Base-by-base conservation (phyloP, 2,888 invertebrate species). In the Encarsia formosa region DNA sequence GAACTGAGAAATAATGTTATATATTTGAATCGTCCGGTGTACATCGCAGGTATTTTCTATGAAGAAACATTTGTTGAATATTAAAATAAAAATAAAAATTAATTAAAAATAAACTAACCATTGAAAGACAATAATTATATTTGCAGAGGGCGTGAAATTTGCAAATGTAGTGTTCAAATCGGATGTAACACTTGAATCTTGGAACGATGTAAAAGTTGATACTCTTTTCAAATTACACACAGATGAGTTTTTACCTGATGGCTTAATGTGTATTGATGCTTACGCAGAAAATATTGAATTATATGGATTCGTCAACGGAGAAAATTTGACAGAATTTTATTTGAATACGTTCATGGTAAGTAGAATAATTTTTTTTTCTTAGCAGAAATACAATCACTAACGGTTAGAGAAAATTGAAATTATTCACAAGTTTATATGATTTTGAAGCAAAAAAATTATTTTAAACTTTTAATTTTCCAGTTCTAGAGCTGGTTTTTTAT, bases 331-430 rank as follows among this genome's bases (percentile, higher is more conserved):
- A 2, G 54, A 71, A 31, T 79, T 80, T 62, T 75, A 72, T 49
- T 52, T 66, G 16, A 79, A 79, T 53, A 79, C 81, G 0, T 64
- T 81, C 11, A 73, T 78, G 79, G 82, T 81, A 69, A 68, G 69
- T n/a, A n/a, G n/a, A n/a, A n/a, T n/a, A n/a, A n/a, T n/a, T n/a
- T n/a, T n/a, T n/a, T n/a, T n/a, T n/a, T n/a, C n/a, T n/a, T n/a
- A n/a, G n/a, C n/a, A n/a, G n/a, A n/a, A n/a, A n/a, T n/a, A n/a
- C n/a, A n/a, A n/a, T n/a, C n/a, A n/a, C n/a, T n/a, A n/a, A n/a
- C n/a, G n/a, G n/a, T n/a, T n/a, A n/a, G n/a, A n/a, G n/a, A n/a
- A n/a, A n/a, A n/a, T n/a, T n/a, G n/a, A n/a, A n/a, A n/a, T n/a
- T n/a, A n/a, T n/a, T n/a, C n/a, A n/a, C n/a, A n/a, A n/a, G n/a